Percentiles rank a stretch among this genome's conserved stretches.
phyloP scores from a whole-genome alignment of 1,140 invertebrate genomes.

The Linepithema humile region DNA sequence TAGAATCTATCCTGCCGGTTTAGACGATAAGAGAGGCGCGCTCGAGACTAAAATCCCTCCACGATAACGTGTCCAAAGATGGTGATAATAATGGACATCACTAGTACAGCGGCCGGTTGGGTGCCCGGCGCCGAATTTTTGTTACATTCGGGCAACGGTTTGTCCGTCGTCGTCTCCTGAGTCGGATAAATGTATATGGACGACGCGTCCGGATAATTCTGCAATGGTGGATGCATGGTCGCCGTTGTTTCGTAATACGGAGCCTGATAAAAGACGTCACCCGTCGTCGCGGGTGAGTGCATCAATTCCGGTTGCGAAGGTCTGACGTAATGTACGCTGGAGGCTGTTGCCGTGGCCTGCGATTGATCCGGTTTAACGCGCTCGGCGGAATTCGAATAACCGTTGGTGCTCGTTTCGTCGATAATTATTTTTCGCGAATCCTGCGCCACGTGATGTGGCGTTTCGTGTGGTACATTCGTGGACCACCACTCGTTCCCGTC shows the following conservation, averaged over 20 bases:
- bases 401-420: neutral
- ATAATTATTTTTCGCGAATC: neutral
- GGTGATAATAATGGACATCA: neutral
- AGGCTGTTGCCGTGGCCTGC: neutral
- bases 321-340: constrained; percentile 7
- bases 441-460: neutral
- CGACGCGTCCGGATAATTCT: neutral
- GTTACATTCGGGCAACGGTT: constrained; percentile 51
- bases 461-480: neutral
- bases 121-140: neutral
- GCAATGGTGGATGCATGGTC: constrained; percentile 35
- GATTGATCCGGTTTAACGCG: neutral
- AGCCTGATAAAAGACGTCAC: constrained; percentile 62
- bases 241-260: constrained; percentile 67
- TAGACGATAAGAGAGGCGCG: neutral
- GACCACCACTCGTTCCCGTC: neutral
- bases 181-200: neutral
- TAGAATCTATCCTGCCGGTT: neutral
- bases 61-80: neutral
- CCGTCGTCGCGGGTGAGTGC: constrained; percentile 48
- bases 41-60: constrained; percentile 9
- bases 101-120: neutral
- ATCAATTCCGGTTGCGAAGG: constrained; percentile 42
- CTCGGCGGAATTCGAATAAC: too few species aligned
- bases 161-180: constrained; percentile 17